These are phyloP conservation scores for Bombus polaris DNA, from an alignment of 1,140 invertebrate species.

Conservation along the genomic window DNA sequence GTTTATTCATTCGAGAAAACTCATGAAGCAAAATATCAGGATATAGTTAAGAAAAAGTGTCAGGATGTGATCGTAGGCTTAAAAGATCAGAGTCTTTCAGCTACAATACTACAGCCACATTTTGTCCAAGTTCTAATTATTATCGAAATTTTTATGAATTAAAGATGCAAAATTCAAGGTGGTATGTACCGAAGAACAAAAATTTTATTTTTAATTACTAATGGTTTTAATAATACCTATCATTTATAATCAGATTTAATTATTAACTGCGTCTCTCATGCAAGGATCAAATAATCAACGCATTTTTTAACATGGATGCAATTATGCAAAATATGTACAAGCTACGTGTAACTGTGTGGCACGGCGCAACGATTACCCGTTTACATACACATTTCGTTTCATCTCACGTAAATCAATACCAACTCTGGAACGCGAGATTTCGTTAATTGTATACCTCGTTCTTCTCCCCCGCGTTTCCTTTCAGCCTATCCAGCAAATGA, in stretches of 20 bases:
- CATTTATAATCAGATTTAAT: not conserved
- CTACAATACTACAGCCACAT: not conserved
- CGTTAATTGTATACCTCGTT: not conserved
- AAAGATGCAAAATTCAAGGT: not conserved
- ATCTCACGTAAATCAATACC: not conserved
- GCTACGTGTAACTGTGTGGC: not conserved
- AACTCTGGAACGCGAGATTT: not conserved
- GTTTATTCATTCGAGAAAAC: not conserved
- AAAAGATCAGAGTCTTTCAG: not conserved
- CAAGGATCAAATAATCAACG: not conserved
- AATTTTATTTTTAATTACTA: not conserved
- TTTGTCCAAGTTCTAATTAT: not conserved
- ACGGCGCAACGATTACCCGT: not conserved
- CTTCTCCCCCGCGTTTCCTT: not conserved
- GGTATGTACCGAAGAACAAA: too few species aligned
- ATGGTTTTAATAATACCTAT: not conserved
- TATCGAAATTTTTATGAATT: not conserved
- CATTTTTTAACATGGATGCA: not conserved
- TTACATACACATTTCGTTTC: slow-evolving; percentile 4
- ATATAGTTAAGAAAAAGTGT: not conserved
- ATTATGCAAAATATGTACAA: not conserved
- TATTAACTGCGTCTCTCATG: not conserved
- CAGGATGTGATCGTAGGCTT: not conserved
- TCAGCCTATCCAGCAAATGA: not conserved
- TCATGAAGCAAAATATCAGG: not conserved